A percentile compares a stretch with the other conserved stretches of the same genome.
These are phyloP conservation scores for Rutpela maculata DNA, from an alignment of 2,888 invertebrate genomes.

Conservation along the genomic window DNA sequence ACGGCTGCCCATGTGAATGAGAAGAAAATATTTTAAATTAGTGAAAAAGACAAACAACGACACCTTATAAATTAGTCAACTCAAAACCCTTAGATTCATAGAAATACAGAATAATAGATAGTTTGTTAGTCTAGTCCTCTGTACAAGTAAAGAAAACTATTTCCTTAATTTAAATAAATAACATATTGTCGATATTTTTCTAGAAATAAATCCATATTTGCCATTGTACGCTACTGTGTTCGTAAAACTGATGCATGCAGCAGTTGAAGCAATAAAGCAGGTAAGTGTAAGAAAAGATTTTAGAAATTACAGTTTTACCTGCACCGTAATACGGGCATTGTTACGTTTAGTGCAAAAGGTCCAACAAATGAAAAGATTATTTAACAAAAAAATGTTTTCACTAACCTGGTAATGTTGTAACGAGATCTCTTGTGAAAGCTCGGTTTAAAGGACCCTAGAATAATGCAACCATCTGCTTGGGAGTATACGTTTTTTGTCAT, in stretches of 20 bases:
- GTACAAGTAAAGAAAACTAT: too few relatives aligned
- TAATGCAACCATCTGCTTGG: conserved; percentile 7
- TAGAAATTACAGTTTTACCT: conserved; percentile 11
- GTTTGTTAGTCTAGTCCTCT: too few relatives aligned
- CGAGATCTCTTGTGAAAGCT: neutral
- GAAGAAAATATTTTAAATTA: too few relatives aligned
- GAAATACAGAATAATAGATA: too few relatives aligned
- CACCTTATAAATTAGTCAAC: too few relatives aligned
- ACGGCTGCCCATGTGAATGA: too few relatives aligned
- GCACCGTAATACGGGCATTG: conserved; percentile 1
- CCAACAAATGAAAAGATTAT: conserved; percentile 6
- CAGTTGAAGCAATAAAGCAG: conserved; percentile 9
- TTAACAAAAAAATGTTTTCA: conserved; percentile 25
- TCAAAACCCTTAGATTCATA: too few relatives aligned
- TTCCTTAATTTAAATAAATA: too few relatives aligned
- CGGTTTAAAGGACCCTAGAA: conserved; percentile 10
- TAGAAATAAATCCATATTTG: too few relatives aligned
- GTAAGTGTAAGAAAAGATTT: conserved; percentile 11
- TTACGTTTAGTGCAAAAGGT: neutral
- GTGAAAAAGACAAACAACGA: too few relatives aligned
- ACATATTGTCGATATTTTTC: too few relatives aligned
- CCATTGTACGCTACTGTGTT: neutral
- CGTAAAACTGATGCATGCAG: neutral
- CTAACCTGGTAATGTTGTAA: conserved; percentile 8
- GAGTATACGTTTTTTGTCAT: neutral